Conservation (phyloP, 2,888 invertebrate species). For the Pocota personata region DNA sequence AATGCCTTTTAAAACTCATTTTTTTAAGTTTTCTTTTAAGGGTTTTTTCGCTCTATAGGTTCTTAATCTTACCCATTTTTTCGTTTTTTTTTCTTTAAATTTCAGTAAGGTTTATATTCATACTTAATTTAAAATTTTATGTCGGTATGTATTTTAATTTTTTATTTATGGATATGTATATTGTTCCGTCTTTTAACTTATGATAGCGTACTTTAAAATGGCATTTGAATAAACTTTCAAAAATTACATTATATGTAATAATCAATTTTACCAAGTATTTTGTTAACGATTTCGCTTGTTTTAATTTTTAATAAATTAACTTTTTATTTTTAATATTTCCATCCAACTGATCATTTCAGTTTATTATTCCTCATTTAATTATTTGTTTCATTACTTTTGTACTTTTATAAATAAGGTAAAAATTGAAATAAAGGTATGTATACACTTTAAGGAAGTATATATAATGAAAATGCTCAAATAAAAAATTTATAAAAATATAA, state of each 20-base stretch:
- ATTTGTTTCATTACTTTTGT: not conserved
- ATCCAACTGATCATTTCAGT: not conserved
- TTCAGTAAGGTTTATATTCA: not conserved
- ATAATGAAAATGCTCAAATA: conserved; percentile 4
- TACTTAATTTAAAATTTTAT: not conserved
- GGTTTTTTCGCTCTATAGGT: not conserved
- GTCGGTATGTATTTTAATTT: not conserved
- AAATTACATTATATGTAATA: not conserved
- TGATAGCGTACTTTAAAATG: conserved; percentile 11
- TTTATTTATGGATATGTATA: not conserved
- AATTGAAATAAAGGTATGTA: conserved; percentile 18
- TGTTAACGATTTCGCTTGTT: not conserved
- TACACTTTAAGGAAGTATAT: not conserved
- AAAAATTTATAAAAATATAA: conserved; percentile 21
- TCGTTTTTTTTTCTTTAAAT: not conserved
- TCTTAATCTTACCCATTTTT: not conserved
- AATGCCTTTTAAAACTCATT: conserved; percentile 20
- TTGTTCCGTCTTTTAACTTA: not conserved
- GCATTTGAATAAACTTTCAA: conserved; percentile 9
- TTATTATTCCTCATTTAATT: not conserved
- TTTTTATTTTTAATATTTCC: not conserved
- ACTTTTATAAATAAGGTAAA: not conserved
- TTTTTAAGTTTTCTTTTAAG: not conserved
- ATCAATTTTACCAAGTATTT: not conserved
- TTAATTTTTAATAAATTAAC: not conserved